Base-by-base conservation (phyloP, 2,888 invertebrate species). In the Heteromyza rotundicornis region DNA sequence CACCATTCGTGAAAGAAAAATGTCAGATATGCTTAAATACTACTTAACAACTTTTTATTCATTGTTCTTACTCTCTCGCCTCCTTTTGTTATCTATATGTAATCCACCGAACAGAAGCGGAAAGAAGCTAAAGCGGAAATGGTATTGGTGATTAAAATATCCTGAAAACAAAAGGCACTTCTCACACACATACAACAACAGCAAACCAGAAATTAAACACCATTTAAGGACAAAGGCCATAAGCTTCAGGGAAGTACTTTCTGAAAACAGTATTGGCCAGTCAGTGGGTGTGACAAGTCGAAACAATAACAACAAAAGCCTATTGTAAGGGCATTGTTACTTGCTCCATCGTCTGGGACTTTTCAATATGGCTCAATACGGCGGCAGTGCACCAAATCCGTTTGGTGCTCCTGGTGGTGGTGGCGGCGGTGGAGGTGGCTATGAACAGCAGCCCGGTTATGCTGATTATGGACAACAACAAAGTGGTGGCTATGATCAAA, bases 381-480 rank as follows among this genome's bases (percentile, higher is more conserved):
- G 71, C 23, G 76, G 69, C n/a, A 69, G 62, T 16, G 67, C 47
- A 2, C 64, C 79, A 35, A 79, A 80, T 68, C 79, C 79, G 1
- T 79, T 80, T 68, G 79, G 78, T 16, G 72, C 77, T 56, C 77
- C 78, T 3, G 65, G 69, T 10, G 60, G 69, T 64, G 64, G 64
- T 16, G 72, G 73, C 56, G 80, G 77, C 27, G 76, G 70, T 55
- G 76, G 74, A 53, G 72, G 74, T 17, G 76, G 79, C 35, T 80
- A 80, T 24, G 79, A 73, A 2, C 76, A 71, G 8, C 63, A 64
- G 63, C 17, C 22, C 10, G 60, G 60, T 50, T 71, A 68, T 58
- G 70, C 62, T 1, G 61, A 59, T 20, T 64, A 68, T 50, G 65
- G 63, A n/a, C 68, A 69, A 35, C n/a, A n/a, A n/a, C 36, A 63